Base-by-base conservation (phyloP, 64 coral and sea anemone genomes). In the Pachyseris speciosa region DNA sequence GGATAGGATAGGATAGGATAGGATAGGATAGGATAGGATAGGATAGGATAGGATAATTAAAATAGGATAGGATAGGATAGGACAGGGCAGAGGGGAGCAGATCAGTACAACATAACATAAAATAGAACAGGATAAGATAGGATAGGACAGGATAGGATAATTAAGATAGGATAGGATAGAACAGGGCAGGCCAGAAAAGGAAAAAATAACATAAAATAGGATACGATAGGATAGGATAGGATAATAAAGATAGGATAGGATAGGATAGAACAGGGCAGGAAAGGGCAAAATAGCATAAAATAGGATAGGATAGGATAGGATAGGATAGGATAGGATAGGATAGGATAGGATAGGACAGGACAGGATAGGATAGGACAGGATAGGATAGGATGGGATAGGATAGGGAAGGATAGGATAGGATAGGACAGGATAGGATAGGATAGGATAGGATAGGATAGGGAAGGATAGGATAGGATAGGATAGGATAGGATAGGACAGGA, bases 241-340 rank as follows among this genome's bases (percentile, higher is more conserved):
- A n/a, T n/a, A n/a, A n/a, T n/a, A n/a, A n/a, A n/a, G n/a, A n/a
- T 69, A 71, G 45, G 9, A 70, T 69, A 55, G 84, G 41, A 70
- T 51, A 71, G 64, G 63, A 45, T 69, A 71, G 64, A 25, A 42
- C 49, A 71, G 41, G 34, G 49, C 49, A 71, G 64, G 77, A 81
- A 26, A 71, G 84, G 22, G n/a, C n/a, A n/a, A n/a, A n/a, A n/a
- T n/a, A n/a, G n/a, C n/a, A n/a, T n/a, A n/a, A n/a, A n/a, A n/a
- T n/a, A n/a, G n/a, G n/a, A n/a, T n/a, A n/a, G n/a, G n/a, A n/a
- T n/a, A n/a, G n/a, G n/a, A n/a, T n/a, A n/a, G n/a, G n/a, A n/a
- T n/a, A n/a, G n/a, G n/a, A n/a, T n/a, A n/a, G n/a, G n/a, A n/a
- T 32, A 60, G 30, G 44, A 31, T 34, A 63, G 49, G 10, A 45